These are phyloP conservation scores for Spilosoma lubricipeda DNA, from an alignment of 2,888 invertebrate species.

Conservation along the genomic window DNA sequence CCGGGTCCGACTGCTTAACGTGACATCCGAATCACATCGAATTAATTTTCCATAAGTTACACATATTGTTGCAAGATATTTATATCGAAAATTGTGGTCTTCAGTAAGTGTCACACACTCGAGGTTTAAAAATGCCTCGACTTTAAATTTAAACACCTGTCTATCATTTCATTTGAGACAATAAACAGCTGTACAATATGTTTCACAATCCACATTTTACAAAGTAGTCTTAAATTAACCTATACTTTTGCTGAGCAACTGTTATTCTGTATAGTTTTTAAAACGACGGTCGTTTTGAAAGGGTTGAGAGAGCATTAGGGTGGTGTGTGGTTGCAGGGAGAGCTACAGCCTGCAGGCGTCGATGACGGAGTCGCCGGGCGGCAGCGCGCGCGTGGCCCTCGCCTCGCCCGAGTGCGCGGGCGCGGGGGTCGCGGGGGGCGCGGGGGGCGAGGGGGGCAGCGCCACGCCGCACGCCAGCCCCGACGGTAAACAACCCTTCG, in stretches of 20 bases:
- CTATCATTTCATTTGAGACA: too few relatives aligned
- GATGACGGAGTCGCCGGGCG: slow-evolving; percentile 85
- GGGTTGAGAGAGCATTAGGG: neutral
- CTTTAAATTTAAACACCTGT: too few relatives aligned
- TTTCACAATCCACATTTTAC: too few relatives aligned
- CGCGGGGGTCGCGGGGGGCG: slow-evolving; percentile 85
- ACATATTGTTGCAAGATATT: neutral
- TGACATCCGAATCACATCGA: too few relatives aligned
- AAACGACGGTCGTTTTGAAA: neutral
- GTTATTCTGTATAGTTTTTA: too few relatives aligned
- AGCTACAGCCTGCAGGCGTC: slow-evolving; percentile 88
- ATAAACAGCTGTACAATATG: too few relatives aligned
- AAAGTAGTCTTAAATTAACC: too few relatives aligned
- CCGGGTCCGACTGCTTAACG: too few relatives aligned
- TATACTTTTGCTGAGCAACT: too few relatives aligned
- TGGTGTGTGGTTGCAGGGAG: slow-evolving; percentile 68
- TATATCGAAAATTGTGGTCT: neutral
- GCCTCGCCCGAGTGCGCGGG: slow-evolving; percentile 86
- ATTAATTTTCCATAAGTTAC: too few relatives aligned
- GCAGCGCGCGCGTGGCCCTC: slow-evolving; percentile 82
- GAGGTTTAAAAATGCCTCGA: neutral
- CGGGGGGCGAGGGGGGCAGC: slow-evolving; percentile 59
- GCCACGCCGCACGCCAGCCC: slow-evolving; percentile 82
- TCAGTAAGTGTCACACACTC: neutral
- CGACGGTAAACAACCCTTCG: slow-evolving; percentile 83